Evolutionary conservation across 2,888 invertebrate genomes (phyloP), one percentile per base, ranked within the genome.

Genomic region (Clanis bilineata): DNA sequence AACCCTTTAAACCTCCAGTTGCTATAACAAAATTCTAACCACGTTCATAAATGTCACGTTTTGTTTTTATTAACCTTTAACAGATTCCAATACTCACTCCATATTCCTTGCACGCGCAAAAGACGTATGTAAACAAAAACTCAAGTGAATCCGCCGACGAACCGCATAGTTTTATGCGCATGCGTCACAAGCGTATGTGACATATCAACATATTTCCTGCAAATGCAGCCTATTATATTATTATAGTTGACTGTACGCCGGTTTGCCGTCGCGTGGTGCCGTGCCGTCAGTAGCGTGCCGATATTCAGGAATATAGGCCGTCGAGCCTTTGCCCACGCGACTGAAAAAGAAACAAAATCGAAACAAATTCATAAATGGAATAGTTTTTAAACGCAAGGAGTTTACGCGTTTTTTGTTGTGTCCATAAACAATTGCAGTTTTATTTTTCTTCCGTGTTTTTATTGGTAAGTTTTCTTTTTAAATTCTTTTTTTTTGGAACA

Each of bases 241-340:
- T n/a, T n/a, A 38, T 51, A 28, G 21, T 15, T 22, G 47, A 51
- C 47, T 47, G 54, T 55, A 36, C 47, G 25, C 38, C 39, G 25
- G 28, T 21, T 18, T 23, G 39, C 18, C 51, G 38, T 38, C 21
- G 57, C 21, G 44, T 22, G 3, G 57, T 38, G 57, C 23, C 45
- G 45, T 38, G 36, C 25, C 9, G 12, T 9, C 23, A 36, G 45
- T 36, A 23, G 36, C 36, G 36, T 36, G 22, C 36, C 15, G 38
- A 25, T 74, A 70, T 76, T 85, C 83, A 80, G 77, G 77, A 84
- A 86, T 80, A 88, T 84, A 89, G 86, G 89, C 85, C 86, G 89
- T 71, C 65, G 39, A 66, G 74, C 70, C 77, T 69, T 73, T 77
- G 80, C 81, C 79, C 75, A 72, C 74, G 76, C 74, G 80, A 74